A percentile compares a stretch with the other conserved stretches of the same genome.
phyloP scores from a whole-genome alignment of 2,797 vertebrate genomes.

The Falco naumanni region DNA sequence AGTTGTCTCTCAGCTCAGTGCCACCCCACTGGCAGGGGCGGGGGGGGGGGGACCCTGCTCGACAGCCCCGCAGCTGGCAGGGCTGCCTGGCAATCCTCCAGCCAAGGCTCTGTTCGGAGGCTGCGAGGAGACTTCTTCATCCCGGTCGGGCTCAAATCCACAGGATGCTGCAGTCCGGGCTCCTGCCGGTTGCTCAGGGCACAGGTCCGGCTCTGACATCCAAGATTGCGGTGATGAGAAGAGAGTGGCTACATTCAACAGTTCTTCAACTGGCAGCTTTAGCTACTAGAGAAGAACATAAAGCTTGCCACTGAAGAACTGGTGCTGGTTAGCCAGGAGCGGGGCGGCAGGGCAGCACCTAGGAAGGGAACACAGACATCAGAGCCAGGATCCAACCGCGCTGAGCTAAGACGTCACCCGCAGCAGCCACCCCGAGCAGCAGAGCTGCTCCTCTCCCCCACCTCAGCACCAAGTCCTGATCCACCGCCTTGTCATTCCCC shows the following conservation, averaged over 20 bases:
- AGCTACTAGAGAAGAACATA: slow-evolving; percentile 95
- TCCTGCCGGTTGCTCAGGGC: accelerated
- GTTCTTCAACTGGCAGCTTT: slow-evolving; percentile 99
- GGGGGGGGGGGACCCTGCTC: accelerated
- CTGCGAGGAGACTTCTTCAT: background rate
- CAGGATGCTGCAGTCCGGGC: background rate
- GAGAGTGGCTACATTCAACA: slow-evolving; percentile 96
- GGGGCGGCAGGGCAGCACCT: slow-evolving; percentile 19
- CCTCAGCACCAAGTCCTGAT: background rate
- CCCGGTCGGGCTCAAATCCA: accelerated
- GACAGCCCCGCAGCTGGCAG: background rate
- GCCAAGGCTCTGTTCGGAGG: background rate
- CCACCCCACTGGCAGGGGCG: background rate
- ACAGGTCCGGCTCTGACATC: background rate
- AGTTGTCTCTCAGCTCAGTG: background rate
- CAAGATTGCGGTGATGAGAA: background rate
- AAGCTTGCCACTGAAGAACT: slow-evolving; percentile 99
- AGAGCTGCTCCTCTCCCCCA: background rate
- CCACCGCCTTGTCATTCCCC: accelerated
- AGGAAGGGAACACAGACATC: slow-evolving; percentile 21
- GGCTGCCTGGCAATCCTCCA: background rate
- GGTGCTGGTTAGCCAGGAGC: slow-evolving; percentile 93
- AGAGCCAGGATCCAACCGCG: background rate
- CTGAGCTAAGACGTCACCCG: accelerated
- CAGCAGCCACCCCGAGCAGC: background rate